Conservation (phyloP, 2,797 vertebrate genomes). For the Clarias laeviceps region DNA sequence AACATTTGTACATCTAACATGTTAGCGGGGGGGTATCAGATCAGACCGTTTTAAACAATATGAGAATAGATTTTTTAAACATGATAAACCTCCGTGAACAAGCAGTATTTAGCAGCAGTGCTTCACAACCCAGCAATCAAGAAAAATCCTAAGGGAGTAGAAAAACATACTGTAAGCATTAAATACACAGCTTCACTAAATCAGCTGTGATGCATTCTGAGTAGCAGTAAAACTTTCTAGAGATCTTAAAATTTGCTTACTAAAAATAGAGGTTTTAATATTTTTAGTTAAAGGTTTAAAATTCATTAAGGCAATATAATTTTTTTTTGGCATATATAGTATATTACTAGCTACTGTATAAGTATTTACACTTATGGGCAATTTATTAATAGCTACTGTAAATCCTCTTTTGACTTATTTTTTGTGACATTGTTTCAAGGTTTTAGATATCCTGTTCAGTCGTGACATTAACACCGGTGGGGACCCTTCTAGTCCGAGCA, state of each 20-base stretch:
- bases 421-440: background rate
- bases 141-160: background rate
- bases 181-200: background rate
- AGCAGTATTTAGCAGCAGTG: background rate
- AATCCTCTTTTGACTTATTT: background rate
- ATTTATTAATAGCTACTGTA: background rate
- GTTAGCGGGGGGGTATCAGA: background rate
- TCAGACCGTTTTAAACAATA: background rate
- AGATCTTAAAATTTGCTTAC: background rate
- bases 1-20: background rate
- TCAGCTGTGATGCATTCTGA: background rate
- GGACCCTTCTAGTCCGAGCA: too few species aligned
- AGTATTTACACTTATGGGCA: background rate
- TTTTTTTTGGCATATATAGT: background rate
- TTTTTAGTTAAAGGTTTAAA: too few species aligned
- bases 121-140: background rate
- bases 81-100: background rate
- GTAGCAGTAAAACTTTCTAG: too few species aligned
- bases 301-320: background rate
- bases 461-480: too few species aligned
- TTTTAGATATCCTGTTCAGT: background rate
- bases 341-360: background rate
- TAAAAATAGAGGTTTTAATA: background rate
- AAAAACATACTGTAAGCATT: slow-evolving; percentile 1
- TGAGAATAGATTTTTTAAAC: background rate